Base-by-base conservation (phyloP, 1,140 invertebrate species). In the Drosophila simulans region DNA sequence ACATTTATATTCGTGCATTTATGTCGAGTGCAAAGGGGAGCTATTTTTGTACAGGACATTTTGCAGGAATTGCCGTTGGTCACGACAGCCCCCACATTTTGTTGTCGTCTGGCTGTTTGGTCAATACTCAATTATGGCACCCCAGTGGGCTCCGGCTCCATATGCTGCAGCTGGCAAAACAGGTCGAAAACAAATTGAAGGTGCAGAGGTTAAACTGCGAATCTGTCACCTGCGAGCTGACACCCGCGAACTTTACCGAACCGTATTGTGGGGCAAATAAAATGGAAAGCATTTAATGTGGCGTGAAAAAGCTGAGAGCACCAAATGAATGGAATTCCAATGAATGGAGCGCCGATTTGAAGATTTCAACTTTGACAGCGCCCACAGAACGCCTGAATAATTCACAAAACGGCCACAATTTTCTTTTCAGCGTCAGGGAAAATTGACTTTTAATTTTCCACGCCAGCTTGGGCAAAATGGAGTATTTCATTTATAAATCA, bases 51-150 rank as follows among this genome's bases (percentile, higher is more conserved):
- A 56, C 55, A 72, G 56, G 66, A 39, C 51, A 63, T 69, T 86
- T 40, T 15, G 69, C 55, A 46, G 45, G 37, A 79, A 86, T 58
- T 82, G 83, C 64, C 71, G 46, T 56, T 46, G 83, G 83, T 88
- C 83, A 86, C 83, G 83, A 72, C 64, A 77, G 31, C 49, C 27
- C 63, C 59, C 55, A 31, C 43, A 31, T 51, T 51, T 31, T 12
- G 51, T 15, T 55, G 58, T 60, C 60, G 52, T 58, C 53, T 59
- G 72, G 34, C 82, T 86, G 69, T 86, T 86, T 88, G 76, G 83
- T 86, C 83, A 86, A 86, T 86, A 86, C 63, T 73, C 71, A 63
- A 83, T 83, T 88, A 79, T 62, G 64, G 53, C 42, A 37, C 57
- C n/a, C n/a, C 75, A 65, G 40, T 59, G 45, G 60, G 20, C 15